A percentile compares a stretch with the other conserved stretches of the same genome.
These are phyloP conservation scores for Hassar affinis DNA, from an alignment of 2,113 vertebrate genomes.

Conservation along the genomic window DNA sequence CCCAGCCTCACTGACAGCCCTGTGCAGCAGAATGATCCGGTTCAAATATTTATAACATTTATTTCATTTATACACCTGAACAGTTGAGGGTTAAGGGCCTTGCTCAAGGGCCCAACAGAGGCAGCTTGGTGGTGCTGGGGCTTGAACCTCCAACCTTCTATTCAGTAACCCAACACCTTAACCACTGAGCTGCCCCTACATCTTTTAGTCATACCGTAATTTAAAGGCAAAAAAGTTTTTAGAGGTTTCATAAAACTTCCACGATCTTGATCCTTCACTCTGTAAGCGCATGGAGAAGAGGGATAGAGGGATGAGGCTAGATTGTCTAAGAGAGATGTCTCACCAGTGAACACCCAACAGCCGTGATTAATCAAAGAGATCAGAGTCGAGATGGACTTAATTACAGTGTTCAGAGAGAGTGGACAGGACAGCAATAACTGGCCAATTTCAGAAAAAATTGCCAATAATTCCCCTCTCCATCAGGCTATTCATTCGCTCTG, in stretches of 20 bases:
- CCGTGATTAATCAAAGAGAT: conserved; percentile 45
- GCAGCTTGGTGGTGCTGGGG: too few species aligned
- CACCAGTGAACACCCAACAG: conserved; percentile 11
- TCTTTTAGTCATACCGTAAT: neutral
- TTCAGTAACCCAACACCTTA: too few species aligned
- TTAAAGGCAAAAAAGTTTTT: neutral
- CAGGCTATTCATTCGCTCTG: neutral
- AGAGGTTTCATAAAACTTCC: neutral
- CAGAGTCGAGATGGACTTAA: conserved; percentile 47
- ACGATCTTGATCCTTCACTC: conserved; percentile 2
- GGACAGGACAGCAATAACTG: conserved; percentile 20
- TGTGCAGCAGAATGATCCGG: neutral
- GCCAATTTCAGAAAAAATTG: conserved; percentile 37
- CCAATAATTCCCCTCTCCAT: conserved; percentile 44
- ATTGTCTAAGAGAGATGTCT: neutral
- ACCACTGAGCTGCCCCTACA: too few species aligned
- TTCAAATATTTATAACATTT: neutral
- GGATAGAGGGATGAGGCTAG: neutral
- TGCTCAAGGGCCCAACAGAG: too few species aligned
- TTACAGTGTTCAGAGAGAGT: conserved; percentile 40
- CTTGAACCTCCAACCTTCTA: too few species aligned
- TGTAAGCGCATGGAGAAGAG: neutral
- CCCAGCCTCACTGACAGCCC: neutral
- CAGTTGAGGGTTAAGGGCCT: too few species aligned
- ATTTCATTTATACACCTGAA: too few species aligned